A percentile compares a stretch with the other conserved stretches of the same genome.
These are phyloP conservation scores for Scaptomyza reducta DNA, from an alignment of 2,888 invertebrate genomes.

Conservation along the genomic window DNA sequence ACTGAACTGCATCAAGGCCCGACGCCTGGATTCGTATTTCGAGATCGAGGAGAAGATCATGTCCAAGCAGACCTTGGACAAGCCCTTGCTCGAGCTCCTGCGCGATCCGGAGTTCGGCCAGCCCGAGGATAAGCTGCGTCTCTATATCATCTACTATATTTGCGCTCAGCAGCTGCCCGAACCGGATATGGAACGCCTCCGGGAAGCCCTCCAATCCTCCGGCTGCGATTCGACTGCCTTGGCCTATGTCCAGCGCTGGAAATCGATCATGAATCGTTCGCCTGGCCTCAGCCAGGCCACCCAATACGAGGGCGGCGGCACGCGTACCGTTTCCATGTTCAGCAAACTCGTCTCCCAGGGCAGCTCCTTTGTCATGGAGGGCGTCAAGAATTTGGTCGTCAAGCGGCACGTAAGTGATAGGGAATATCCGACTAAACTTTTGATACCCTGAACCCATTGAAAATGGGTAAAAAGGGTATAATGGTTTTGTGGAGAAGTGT, in stretches of 20 bases:
- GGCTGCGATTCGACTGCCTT: conserved; percentile 94
- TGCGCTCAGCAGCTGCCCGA: conserved; percentile 92
- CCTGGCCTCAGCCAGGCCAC: conserved; percentile 86
- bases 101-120: conserved; percentile 94
- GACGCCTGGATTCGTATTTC: conserved; percentile 97
- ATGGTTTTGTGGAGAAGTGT: too few species aligned
- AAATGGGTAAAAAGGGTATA: too few species aligned
- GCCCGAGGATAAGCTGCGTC: conserved; percentile 95
- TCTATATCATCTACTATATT: conserved; percentile 96
- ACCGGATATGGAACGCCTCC: conserved; percentile 92
- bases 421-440: too few species aligned
- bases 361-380: conserved; percentile 99
- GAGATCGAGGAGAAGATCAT: conserved; percentile 99
- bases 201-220: conserved; percentile 90
- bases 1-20: conserved; percentile 92
- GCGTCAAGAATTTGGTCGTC: conserved; percentile 98
- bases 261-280: conserved; percentile 84
- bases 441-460: too few species aligned
- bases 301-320: conserved; percentile 96
- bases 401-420: conserved; percentile 94
- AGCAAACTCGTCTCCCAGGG: conserved; percentile 98
- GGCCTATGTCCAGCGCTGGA: conserved; percentile 96
- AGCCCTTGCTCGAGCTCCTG: conserved; percentile 94
- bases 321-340: conserved; percentile 99
- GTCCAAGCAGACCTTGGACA: conserved; percentile 92